phyloP scores from a whole-genome alignment of 2,888 invertebrate species.

The Cantharis lateralis region DNA sequence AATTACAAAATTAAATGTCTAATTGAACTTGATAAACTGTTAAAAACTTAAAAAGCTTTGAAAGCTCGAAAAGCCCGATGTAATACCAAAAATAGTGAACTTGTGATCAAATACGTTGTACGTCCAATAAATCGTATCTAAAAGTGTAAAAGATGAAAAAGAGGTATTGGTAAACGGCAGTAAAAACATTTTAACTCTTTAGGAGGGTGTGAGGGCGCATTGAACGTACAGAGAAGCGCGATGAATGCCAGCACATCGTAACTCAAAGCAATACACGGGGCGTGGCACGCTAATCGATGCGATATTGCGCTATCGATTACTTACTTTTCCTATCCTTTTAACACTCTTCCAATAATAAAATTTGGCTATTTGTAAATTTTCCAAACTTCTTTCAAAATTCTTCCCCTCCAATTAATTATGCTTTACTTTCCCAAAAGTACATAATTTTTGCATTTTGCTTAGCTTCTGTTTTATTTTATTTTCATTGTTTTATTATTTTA shows the following conservation, averaged over 20 bases:
- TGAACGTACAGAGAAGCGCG: slow-evolving; percentile 32
- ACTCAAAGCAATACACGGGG: slow-evolving; percentile 54
- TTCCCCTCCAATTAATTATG: background rate
- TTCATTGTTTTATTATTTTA: background rate
- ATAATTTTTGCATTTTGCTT: too few relatives aligned
- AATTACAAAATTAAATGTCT: background rate
- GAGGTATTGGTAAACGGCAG: slow-evolving; percentile 13
- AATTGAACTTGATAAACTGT: background rate
- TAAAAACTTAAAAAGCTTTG: background rate
- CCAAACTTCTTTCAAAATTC: background rate
- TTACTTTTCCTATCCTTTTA: slow-evolving; percentile 23
- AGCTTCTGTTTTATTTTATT: background rate
- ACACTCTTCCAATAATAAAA: background rate
- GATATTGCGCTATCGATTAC: slow-evolving; percentile 56
- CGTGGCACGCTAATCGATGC: slow-evolving; percentile 57
- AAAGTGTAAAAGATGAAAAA: slow-evolving; percentile 8
- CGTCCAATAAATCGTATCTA: background rate
- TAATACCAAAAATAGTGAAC: background rate
- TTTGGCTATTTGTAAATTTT: background rate
- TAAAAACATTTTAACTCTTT: slow-evolving; percentile 26
- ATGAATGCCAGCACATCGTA: slow-evolving; percentile 51
- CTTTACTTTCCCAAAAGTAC: too few relatives aligned
- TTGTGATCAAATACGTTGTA: background rate
- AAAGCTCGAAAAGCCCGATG: background rate
- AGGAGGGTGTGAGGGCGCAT: slow-evolving; percentile 19